Evolutionary conservation across 1,140 invertebrate species (phyloP), one percentile per base, ranked within the genome.

Genomic region (Ceratina japonica): DNA sequence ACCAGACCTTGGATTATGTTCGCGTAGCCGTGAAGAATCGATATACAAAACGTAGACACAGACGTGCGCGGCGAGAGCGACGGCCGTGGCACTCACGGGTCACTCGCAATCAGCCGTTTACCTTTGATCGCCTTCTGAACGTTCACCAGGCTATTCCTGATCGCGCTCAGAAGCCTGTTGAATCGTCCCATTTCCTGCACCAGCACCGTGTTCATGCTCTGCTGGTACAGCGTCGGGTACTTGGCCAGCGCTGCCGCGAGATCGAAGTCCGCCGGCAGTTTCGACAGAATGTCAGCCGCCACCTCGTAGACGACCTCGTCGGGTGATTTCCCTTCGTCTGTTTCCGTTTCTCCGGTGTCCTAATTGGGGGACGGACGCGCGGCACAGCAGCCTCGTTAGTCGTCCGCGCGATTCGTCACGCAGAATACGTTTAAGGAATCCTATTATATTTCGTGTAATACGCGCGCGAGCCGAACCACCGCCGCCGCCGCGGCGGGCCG

Each of bases 101-200:
- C 37, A 44, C 37, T 44, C 37, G 37, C 37, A 49, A 13, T 69
- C 20, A n/a, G 16, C 65, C 83, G 44, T 78, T 80, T 88, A 95
- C 97, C 97, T 95, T 98, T 97, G 79, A 98, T 97, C 37, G 97
- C 97, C 83, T 97, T 98, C 63, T 95, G 94, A 31, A 98, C 94
- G 76, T 97, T 96, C 27, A 94, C 92, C 7, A 98, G 93, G 91
- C 96, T 98, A 16, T 88, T 93, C 63, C 96, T 92, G 66, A 99
- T 97, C 3, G 95, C 94, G 24, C 89, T 91, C 0, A 98, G 93
- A 1, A 98, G 93, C 78, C 94, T 95, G 88, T 98, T 98, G 88
- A 98, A 99, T 63, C 97, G 92, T 16, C 95, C 96, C 95, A 98
- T 98, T 93, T 98, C 98, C 92, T 99, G 98, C 0, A 98, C 96